Evolutionary conservation across 1,140 invertebrate genomes (phyloP), one percentile per base, ranked within the genome.

Genomic region (Arion vulgaris): DNA sequence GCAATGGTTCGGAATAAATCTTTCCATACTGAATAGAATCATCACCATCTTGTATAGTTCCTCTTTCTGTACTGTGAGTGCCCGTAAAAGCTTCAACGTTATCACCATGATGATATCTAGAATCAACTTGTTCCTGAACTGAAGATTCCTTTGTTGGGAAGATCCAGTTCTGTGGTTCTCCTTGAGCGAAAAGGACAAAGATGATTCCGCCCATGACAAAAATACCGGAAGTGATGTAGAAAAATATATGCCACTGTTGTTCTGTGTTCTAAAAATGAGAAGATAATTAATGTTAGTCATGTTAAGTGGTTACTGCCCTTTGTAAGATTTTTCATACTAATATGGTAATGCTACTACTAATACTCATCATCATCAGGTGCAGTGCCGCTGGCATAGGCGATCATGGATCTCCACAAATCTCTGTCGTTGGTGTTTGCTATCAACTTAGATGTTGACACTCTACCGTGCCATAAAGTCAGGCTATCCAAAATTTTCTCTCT

Each of bases 131-230:
- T 19, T 49, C 45, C 53, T 57, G 53, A 57, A 19, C 4, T 5
- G 53, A 57, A n/a, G 9, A 57, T 5, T 57, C 26, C 26, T 2
- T 19, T 5, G 5, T 19, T 57, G 53, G 15, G 53, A n/a, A 57
- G 23, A 5, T 53, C 97, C 97, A 98, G 0, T 94, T 90, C 90
- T 98, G 96, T 85, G 96, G 94, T 85, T 96, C 95, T 0, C 96
- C 96, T 0, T 95, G 95, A 0, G 95, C 96, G 86, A 97, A 96
- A 62, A 96, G 84, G 23, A 95, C 83, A 86, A 96, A 97, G 51
- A 95, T 92, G 0, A 95, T 88, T 84, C 95, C 95, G 15, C 95
- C 95, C 36, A 94, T 85, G 49, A 95, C 93, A 77, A 95, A 95
- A 15, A 96, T 92, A 1, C 91, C 93, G n/a, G 95, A 94, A 0